Evolutionary conservation across 2,113 vertebrate genomes (phyloP).

Genomic region (Crotophaga sulcirostris): DNA sequence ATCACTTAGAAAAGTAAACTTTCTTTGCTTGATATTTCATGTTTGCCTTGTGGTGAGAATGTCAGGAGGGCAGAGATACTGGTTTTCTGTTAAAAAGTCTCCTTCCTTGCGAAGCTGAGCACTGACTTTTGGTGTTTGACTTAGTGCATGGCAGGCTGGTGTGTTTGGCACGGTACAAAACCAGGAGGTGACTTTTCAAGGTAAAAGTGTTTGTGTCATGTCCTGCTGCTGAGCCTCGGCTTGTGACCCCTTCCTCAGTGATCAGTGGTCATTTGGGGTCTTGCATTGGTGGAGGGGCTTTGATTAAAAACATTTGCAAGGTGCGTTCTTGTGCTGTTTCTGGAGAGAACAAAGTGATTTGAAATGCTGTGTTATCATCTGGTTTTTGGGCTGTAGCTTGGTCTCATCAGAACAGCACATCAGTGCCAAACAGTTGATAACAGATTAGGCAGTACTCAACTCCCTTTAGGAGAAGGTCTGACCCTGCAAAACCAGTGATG

Average conservation of each 20-base stretch:
- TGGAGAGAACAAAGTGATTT: background rate
- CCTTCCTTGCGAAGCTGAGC: too few species aligned
- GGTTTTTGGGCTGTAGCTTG: background rate
- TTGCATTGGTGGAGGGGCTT: background rate
- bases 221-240: background rate
- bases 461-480: background rate
- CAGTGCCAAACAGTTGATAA: background rate
- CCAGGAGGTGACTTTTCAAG: background rate
- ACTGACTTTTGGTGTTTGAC: background rate
- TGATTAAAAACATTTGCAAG: background rate
- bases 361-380: background rate
- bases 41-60: background rate
- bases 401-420: background rate
- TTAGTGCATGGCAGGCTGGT: background rate
- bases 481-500: rapidly evolving
- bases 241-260: background rate
- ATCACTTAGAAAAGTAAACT: background rate
- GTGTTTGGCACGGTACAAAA: background rate
- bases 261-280: background rate
- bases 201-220: background rate
- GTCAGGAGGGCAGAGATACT: background rate
- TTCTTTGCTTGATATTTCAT: background rate
- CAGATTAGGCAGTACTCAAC: background rate
- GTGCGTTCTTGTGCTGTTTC: background rate
- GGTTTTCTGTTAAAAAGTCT: background rate